Conservation (phyloP, 2,888 invertebrate species). For the Hedya salicella region DNA sequence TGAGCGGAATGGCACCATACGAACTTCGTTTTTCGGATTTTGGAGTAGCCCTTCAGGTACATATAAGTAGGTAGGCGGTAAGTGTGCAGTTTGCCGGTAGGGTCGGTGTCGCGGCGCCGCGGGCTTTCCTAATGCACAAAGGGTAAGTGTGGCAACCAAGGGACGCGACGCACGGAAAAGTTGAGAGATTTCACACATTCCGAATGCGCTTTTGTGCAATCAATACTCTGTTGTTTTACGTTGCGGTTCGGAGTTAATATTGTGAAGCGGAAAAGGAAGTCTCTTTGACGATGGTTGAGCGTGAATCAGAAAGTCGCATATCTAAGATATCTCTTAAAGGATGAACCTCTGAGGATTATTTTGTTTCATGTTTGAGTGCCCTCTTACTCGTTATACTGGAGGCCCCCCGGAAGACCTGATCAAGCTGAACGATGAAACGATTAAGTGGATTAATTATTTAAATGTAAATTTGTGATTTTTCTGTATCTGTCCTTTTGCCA, state of each 20-base stretch:
- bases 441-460: no score
- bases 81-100: conserved; percentile 38
- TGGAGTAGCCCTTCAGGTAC: no score
- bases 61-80: neutral
- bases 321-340: conserved; percentile 2
- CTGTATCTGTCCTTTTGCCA: no score
- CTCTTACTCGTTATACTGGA: neutral
- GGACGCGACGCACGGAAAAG: conserved; percentile 54
- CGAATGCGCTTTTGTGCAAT: conserved; percentile 43
- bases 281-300: conserved; percentile 5
- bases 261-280: neutral
- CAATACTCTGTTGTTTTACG: conserved; percentile 41
- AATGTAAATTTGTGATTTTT: no score
- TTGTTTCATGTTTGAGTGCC: neutral
- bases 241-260: conserved; percentile 7
- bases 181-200: conserved; percentile 51
- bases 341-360: conserved; percentile 1
- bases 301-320: conserved; percentile 15
- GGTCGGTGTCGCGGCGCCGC: conserved; percentile 56
- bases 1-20: no score
- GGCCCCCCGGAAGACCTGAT: no score
- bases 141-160: conserved; percentile 73
- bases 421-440: no score
- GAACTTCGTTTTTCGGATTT: no score
- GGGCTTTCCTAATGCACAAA: conserved; percentile 70